Evolutionary conservation across 2,888 invertebrate genomes (phyloP), one percentile per base, ranked within the genome.

Genomic region (Mycalesis mineus): DNA sequence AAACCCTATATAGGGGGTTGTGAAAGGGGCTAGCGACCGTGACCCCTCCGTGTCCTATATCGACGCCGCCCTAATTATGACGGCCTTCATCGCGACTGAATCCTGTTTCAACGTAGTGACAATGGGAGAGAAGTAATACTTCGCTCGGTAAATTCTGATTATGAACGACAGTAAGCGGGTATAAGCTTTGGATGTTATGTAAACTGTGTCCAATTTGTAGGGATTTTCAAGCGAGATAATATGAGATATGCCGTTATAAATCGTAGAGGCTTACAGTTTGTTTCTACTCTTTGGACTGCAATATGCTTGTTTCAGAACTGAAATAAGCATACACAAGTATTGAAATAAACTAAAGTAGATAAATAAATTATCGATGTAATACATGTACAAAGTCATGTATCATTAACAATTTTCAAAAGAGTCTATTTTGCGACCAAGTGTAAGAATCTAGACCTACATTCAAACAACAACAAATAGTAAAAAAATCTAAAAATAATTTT

Each of bases 51-150:
- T 74, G 82, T 71, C 78, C 84, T 78, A 82, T 73, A 84, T 84
- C 64, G 73, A 65, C 74, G 76, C 73, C 77, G 87, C 71, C 82
- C 87, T 80, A 85, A 84, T 84, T 86, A 80, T 76, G 61, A 65
- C 66, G 81, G 75, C 85, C 85, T 85, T 80, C 80, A 64, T 67
- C 45, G 51, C 48, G 31, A 52, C 44, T 61, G 66, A 70, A 71
- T 78, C 80, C 82, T 77, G 72, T 70, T 73, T 71, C 73, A 76
- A 75, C 78, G 41, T 31, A 42, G 41, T 52, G 51, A 51, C 39
- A 31, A 51, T 51, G 31, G 39, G 72, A 55, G 56, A 57, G 55
- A 36, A 53, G n/a, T 52, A 52, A 15, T 41, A 41, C 29, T 31
- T 41, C 36, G 36, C 15, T 31, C 42, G 17, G 36, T n/a, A 37